These are phyloP conservation scores for Merluccius polli DNA, from an alignment of 2,797 vertebrate genomes.

Conservation along the genomic window DNA sequence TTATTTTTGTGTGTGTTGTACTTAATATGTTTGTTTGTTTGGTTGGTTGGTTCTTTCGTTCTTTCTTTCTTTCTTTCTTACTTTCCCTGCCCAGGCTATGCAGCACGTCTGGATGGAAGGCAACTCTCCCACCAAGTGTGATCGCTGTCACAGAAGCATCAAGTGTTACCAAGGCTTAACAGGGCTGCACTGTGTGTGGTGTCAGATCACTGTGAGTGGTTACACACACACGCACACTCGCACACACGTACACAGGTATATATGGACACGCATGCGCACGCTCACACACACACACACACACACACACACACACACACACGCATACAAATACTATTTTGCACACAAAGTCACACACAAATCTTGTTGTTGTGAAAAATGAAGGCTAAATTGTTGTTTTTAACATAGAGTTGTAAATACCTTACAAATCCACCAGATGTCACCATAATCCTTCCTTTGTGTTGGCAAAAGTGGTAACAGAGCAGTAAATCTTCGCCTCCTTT, in stretches of 20 bases:
- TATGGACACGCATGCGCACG: background rate
- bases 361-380: no score
- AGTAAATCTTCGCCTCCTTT: background rate
- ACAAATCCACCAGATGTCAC: constrained; percentile 52
- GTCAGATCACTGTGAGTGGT: constrained; percentile 86
- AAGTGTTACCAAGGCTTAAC: constrained; percentile 95
- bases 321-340: background rate
- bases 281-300: no score
- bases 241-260: background rate
- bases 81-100: constrained; percentile 76
- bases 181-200: constrained; percentile 93
- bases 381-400: no score
- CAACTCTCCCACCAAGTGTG: constrained; percentile 88
- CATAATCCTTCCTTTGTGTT: constrained; percentile 8
- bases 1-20: no score
- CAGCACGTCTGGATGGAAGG: constrained; percentile 96
- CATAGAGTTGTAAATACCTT: background rate
- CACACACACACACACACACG: no score
- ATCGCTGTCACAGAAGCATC: constrained; percentile 91
- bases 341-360: background rate
- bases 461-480: background rate
- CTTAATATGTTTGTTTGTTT: background rate
- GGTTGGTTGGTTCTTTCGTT: no score
- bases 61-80: background rate
- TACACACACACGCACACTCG: background rate